Conservation (phyloP, 2,797 vertebrate genomes). For the Xerus rutilus region DNA sequence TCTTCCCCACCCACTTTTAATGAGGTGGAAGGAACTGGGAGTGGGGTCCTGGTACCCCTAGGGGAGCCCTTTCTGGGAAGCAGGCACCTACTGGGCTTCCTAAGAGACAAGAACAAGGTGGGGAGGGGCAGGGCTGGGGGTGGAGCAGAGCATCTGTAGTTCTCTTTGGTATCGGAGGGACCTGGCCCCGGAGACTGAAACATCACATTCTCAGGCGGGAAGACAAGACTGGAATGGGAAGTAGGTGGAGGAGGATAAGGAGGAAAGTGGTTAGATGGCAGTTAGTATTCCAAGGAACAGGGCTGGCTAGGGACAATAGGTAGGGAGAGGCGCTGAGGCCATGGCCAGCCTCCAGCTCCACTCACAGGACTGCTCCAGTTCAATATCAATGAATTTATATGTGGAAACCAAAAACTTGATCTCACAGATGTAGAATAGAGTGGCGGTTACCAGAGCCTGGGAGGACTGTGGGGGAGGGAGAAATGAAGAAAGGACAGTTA, state of each 20-base stretch:
- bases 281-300: neutral
- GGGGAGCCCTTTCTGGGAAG: neutral
- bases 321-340: rapidly evolving
- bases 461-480: neutral
- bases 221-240: neutral
- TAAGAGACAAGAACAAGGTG: neutral
- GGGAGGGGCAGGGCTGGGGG: too few relatives aligned
- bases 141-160: neutral
- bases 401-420: neutral
- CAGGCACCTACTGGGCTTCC: neutral
- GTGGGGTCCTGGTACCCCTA: neutral
- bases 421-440: neutral
- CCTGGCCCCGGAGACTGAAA: neutral
- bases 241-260: too few relatives aligned
- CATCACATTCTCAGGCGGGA: neutral
- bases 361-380: neutral
- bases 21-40: neutral
- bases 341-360: neutral
- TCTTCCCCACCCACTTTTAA: neutral
- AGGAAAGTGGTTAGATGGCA: neutral
- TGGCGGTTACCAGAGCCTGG: neutral
- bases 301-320: neutral
- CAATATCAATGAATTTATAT: neutral
- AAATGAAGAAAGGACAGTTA: neutral
- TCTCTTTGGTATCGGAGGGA: neutral